These are phyloP conservation scores for Zaprionus nigranus DNA, from an alignment of 1,140 invertebrate genomes.

Conservation along the genomic window DNA sequence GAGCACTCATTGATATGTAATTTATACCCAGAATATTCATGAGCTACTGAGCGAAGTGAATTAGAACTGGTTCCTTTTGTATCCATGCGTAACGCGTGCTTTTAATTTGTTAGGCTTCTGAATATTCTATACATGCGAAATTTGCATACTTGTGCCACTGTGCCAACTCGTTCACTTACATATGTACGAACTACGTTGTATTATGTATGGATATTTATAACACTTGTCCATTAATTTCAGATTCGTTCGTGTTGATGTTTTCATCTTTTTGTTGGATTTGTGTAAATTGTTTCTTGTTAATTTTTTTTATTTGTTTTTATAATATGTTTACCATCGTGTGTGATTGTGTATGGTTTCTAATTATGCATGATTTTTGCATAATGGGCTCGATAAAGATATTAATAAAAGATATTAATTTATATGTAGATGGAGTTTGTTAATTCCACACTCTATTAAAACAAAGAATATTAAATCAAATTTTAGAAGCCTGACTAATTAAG, in stretches of 20 bases:
- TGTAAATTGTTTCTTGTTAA: constrained; percentile 1
- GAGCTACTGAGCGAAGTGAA: neutral
- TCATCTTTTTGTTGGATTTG: constrained; percentile 1
- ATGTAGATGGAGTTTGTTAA: too few species aligned
- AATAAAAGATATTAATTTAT: too few species aligned
- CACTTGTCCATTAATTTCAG: constrained; percentile 25
- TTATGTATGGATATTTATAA: constrained; percentile 19
- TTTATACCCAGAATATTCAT: neutral
- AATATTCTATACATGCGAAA: neutral
- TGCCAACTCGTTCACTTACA: constrained; percentile 26
- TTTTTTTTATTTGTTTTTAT: neutral
- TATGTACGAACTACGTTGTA: neutral
- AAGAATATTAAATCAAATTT: too few species aligned
- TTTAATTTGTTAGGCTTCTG: neutral
- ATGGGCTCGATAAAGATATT: neutral
- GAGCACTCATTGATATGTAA: neutral
- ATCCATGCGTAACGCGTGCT: neutral
- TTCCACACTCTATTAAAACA: too few species aligned
- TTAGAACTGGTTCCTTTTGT: neutral
- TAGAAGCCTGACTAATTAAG: too few species aligned
- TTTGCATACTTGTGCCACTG: constrained; percentile 21
- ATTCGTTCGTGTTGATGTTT: constrained; percentile 19
- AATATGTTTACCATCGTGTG: neutral
- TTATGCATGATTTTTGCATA: constrained; percentile 22
- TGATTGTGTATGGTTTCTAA: constrained; percentile 4